Conservation (phyloP, 2,797 vertebrate genomes). For the Sebastes trivittatus region DNA sequence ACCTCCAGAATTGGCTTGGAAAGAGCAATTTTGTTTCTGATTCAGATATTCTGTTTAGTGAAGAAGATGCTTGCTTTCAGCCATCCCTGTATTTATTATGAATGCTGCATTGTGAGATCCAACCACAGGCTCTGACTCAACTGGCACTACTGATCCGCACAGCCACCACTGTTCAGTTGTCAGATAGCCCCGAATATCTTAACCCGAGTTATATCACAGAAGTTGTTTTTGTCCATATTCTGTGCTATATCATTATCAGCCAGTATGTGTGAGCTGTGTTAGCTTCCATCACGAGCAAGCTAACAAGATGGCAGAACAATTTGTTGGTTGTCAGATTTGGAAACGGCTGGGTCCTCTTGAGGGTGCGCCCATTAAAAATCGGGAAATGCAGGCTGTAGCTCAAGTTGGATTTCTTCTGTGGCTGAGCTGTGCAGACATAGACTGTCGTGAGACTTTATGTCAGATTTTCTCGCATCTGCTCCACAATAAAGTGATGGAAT, state of each 20-base stretch:
- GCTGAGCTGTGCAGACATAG: not conserved
- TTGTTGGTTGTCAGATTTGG: conserved; percentile 52
- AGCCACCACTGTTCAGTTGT: conserved; percentile 12
- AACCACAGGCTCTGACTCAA: conserved; percentile 7
- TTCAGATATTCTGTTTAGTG: not conserved
- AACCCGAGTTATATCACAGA: conserved; percentile 2
- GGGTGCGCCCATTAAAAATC: conserved; percentile 20
- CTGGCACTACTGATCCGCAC: conserved; percentile 6
- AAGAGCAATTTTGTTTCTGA: not conserved
- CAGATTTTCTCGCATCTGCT: not conserved
- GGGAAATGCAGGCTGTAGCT: conserved; percentile 16
- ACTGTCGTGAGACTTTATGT: not conserved
- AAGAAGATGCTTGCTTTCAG: not conserved
- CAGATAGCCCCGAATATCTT: conserved; percentile 17
- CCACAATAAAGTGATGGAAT: not conserved
- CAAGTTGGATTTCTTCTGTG: not conserved
- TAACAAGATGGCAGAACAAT: conserved; percentile 38
- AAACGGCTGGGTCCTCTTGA: conserved; percentile 8
- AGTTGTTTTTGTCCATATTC: conserved; percentile 24
- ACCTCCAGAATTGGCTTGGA: not conserved
- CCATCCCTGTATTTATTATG: not conserved
- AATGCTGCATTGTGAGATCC: conserved; percentile 5
- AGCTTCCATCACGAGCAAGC: conserved; percentile 27
- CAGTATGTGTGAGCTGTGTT: conserved; percentile 18
- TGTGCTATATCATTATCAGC: conserved; percentile 22